Evolutionary conservation across 2,113 vertebrate species (phyloP).

Genomic region (Gorilla gorilla): DNA sequence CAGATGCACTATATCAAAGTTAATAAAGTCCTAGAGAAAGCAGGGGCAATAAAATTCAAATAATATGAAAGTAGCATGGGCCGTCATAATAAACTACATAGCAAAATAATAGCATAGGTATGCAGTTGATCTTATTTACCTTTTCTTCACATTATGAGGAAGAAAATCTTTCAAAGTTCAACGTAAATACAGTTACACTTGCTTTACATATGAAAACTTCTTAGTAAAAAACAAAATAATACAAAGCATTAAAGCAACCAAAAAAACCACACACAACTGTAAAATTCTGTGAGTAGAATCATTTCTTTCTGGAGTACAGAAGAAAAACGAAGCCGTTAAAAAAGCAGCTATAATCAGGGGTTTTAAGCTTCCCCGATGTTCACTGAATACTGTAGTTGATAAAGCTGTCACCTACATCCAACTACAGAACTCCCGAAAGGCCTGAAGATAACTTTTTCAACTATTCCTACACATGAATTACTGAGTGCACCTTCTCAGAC

Average conservation of each 20-base stretch:
- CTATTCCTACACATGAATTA: neutral
- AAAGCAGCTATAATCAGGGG: neutral
- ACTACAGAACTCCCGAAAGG: neutral
- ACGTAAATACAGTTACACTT: neutral
- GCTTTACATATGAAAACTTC: neutral
- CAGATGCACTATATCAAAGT: neutral
- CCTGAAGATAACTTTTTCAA: neutral
- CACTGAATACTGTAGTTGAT: neutral
- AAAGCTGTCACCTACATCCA: neutral
- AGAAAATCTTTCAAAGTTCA: neutral
- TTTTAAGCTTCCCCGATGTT: neutral
- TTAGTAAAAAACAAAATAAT: neutral
- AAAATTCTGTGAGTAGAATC: neutral
- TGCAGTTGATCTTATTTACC: neutral
- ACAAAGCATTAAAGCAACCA: neutral
- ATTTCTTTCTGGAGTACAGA: neutral
- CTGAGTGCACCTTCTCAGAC: neutral
- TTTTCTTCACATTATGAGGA: neutral
- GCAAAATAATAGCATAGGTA: neutral
- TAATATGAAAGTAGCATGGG: neutral
- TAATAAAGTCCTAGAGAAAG: neutral
- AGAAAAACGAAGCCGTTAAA: neutral
- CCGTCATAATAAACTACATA: neutral
- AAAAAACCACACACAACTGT: neutral
- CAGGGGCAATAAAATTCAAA: neutral